Evolutionary conservation across 2,888 invertebrate genomes (phyloP).

Genomic region (Alcis repandata): DNA sequence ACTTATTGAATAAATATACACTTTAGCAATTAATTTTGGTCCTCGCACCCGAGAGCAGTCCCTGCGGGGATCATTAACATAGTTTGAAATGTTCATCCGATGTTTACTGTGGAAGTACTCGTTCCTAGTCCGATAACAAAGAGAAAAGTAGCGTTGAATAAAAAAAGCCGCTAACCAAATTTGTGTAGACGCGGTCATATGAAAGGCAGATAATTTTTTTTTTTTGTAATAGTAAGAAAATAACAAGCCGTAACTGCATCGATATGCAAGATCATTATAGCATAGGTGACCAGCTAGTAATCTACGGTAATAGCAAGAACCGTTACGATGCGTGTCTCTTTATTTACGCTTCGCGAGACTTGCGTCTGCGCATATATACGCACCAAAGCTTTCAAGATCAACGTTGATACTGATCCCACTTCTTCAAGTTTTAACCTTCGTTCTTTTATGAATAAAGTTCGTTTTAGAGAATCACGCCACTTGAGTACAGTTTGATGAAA

Average conservation of each 20-base stretch:
- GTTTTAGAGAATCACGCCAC: conserved; percentile 4
- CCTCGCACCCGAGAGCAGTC: conserved; percentile 29
- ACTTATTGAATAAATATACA: conserved; percentile 63
- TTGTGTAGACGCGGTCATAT: conserved; percentile 6
- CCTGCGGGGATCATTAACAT: conserved; percentile 40
- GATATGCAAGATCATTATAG: conserved; percentile 30
- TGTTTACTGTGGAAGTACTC: conserved; percentile 19
- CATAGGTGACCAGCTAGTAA: conserved; percentile 27
- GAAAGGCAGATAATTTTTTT: conserved; percentile 9
- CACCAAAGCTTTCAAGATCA: conserved; percentile 39
- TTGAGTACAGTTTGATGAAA: conserved; percentile 19
- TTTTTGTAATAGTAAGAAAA: conserved; percentile 21
- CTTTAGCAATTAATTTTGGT: conserved; percentile 59
- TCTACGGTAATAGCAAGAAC: conserved; percentile 46
- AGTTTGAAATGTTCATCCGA: conserved; percentile 34
- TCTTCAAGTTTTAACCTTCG: conserved; percentile 3
- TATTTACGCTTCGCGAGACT: conserved; percentile 54
- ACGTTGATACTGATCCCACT: conserved; percentile 15
- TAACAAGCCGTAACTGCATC: conserved; percentile 27
- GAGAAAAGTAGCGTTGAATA: conserved; percentile 12
- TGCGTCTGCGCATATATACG: conserved; percentile 43
- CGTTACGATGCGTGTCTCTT: conserved; percentile 51
- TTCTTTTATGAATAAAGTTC: conserved; percentile 6
- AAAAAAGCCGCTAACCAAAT: not conserved
- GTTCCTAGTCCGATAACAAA: conserved; percentile 5